Evolutionary conservation across 1,140 invertebrate genomes (phyloP).

Genomic region (Aphidius gifuensis): DNA sequence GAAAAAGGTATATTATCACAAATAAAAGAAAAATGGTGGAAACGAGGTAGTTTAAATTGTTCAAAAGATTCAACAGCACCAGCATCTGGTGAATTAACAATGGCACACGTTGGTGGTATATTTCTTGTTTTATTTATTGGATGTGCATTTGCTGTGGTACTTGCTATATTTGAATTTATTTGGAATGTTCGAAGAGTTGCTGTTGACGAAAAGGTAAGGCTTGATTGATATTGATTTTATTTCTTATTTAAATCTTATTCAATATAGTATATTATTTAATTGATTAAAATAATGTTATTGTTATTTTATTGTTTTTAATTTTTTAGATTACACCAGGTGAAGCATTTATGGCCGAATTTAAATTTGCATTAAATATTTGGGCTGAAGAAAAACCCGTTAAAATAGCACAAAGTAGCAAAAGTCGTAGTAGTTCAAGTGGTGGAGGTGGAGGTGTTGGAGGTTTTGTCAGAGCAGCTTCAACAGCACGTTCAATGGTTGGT

Average conservation of each 20-base stretch:
- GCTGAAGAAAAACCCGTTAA: constrained; percentile 62
- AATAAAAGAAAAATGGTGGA: constrained; percentile 88
- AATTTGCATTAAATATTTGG: constrained; percentile 64
- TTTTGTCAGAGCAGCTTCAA: constrained; percentile 35
- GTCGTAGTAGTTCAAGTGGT: constrained; percentile 14
- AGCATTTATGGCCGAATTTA: constrained; percentile 62
- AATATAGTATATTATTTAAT: not conserved
- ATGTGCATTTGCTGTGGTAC: constrained; percentile 61
- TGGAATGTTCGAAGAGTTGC: constrained; percentile 79
- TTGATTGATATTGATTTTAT: not conserved
- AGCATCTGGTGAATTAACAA: constrained; percentile 59
- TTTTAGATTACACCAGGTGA: constrained; percentile 61
- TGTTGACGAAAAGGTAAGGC: constrained; percentile 66
- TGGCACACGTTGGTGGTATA: constrained; percentile 85
- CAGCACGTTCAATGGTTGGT: constrained; percentile 40
- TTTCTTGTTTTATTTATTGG: constrained; percentile 81
- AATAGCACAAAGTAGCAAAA: constrained; percentile 38
- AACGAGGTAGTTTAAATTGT: constrained; percentile 44
- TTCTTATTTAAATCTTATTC: not conserved
- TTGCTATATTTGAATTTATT: constrained; percentile 75
- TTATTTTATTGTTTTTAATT: no score
- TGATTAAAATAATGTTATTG: not conserved
- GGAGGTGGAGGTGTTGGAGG: constrained; percentile 19
- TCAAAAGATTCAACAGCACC: constrained; percentile 15
- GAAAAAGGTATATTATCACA: constrained; percentile 74